A percentile compares a stretch with the other conserved stretches of the same genome.
Conservation (phyloP, 2,888 invertebrate species). For the Acleris sparsana region DNA sequence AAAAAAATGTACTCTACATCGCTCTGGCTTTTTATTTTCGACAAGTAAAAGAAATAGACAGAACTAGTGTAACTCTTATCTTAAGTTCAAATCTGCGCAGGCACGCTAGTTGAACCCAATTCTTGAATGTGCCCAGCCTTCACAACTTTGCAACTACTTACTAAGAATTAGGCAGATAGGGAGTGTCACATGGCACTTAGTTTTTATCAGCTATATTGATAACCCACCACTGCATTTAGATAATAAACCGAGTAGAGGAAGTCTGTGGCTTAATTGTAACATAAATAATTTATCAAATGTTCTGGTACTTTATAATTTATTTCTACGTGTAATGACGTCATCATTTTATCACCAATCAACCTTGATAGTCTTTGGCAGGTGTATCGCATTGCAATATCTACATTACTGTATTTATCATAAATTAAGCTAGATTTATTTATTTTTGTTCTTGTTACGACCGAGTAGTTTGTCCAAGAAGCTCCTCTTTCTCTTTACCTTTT, state of each 20-base stretch:
- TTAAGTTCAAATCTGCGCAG: no score
- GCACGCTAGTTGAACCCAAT: not conserved
- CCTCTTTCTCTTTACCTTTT: slow-evolving; percentile 76
- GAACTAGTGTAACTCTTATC: no score
- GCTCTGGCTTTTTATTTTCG: no score
- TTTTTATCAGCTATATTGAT: slow-evolving; percentile 73
- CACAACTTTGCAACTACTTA: slow-evolving; percentile 31
- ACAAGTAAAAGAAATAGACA: no score
- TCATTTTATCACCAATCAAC: slow-evolving; percentile 54
- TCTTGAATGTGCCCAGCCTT: slow-evolving; percentile 10
- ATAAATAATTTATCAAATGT: slow-evolving; percentile 36
- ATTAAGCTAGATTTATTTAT: slow-evolving; percentile 37
- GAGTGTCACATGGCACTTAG: slow-evolving; percentile 79
- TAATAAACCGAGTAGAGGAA: slow-evolving; percentile 68
- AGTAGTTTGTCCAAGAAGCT: slow-evolving; percentile 78
- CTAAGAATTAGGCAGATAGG: slow-evolving; percentile 70
- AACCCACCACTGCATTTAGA: slow-evolving; percentile 78
- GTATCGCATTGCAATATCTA: slow-evolving; percentile 54
- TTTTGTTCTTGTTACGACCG: slow-evolving; percentile 72
- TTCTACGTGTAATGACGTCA: slow-evolving; percentile 58
- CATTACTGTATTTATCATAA: slow-evolving; percentile 52
- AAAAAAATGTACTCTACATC: no score
- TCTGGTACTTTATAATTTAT: slow-evolving; percentile 35
- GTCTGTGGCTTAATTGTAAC: slow-evolving; percentile 67
- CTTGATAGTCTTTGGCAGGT: slow-evolving; percentile 76